A percentile compares a stretch with the other conserved stretches of the same genome.
Evolutionary conservation across 2,797 vertebrate genomes (phyloP).

Genomic region (Pristis pectinata): DNA sequence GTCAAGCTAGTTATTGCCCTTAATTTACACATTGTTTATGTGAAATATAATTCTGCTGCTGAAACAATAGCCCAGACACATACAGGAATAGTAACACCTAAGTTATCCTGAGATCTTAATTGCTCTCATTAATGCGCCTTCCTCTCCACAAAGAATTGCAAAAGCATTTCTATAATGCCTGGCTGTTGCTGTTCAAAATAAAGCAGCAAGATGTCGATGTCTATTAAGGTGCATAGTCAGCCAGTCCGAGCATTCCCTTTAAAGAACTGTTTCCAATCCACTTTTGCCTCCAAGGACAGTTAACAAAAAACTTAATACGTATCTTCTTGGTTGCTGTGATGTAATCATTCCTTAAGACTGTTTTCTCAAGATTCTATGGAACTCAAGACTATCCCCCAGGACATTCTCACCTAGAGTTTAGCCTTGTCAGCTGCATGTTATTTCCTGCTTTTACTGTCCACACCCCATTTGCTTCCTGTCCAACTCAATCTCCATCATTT

Average conservation of each 20-base stretch:
- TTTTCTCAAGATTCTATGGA: not conserved
- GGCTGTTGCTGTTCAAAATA: not conserved
- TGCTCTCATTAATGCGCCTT: not conserved
- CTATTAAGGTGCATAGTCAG: not conserved
- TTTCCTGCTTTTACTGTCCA: conserved; percentile 5
- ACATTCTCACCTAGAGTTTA: not conserved
- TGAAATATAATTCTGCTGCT: no score
- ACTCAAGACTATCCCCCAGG: not conserved
- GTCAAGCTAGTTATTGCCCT: not conserved
- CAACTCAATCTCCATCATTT: not conserved
- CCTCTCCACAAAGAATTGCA: not conserved
- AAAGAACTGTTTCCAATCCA: not conserved
- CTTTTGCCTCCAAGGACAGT: not conserved
- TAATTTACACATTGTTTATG: not conserved
- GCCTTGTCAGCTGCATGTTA: not conserved
- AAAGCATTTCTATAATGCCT: not conserved
- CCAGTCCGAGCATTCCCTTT: not conserved
- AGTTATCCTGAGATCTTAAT: not conserved
- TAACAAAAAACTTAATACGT: not conserved
- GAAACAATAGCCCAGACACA: not conserved
- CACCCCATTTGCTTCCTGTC: conserved; percentile 9
- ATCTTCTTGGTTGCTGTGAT: not conserved
- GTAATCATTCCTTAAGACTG: not conserved
- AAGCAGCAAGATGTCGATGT: not conserved
- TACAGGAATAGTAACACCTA: not conserved